Base-by-base conservation (phyloP, 2,797 vertebrate species). In the Adrianichthys oophorus region DNA sequence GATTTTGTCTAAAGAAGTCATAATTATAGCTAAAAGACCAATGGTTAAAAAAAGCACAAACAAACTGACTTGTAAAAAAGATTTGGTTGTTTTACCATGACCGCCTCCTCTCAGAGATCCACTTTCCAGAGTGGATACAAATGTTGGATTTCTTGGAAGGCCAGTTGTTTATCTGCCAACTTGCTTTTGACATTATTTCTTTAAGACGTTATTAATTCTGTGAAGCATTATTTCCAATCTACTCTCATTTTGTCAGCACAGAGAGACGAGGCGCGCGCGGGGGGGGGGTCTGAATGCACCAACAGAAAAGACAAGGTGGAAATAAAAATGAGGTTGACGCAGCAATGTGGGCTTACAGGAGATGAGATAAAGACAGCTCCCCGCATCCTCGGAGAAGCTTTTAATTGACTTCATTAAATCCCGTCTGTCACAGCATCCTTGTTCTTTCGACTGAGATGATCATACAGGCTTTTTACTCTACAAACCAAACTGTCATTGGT, bases 401-500 rank as follows among this genome's bases (percentile, higher is more conserved):
- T 6, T 42, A 15, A 17, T 41, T 13, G 18, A 50, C 41, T 76
- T 44, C 47, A 32, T 58, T 37, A 50, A 65, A 44, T 23, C 8
- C 16, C 6, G 15, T 41, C 42, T 59, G 47, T 59, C 29, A 56
- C 37, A 41, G 62, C 45, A 43, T 49, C 55, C 47, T 46, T 24
- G 32, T 23, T 62, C 21, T 52, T 43, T 21, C 26, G 49, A 15
- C 67, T 61, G 10, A 66, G 62, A 53, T 17, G 42, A 51, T 75
- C 48, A 17, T 43, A 18, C 45, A 12, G 23, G 48, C 52, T 54
- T 21, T 29, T 47, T 29, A 63, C 4, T 5, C 54, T 42, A 47
- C 41, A 52, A 61, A 12, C 32, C 32, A 21, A 68, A 71, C 55
- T 68, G 58, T 56, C 59, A 32, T 24, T 48, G 17, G 26, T 65